These are phyloP conservation scores for Cichlasoma orientale DNA, from an alignment of 2,797 vertebrate species.

Conservation along the genomic window DNA sequence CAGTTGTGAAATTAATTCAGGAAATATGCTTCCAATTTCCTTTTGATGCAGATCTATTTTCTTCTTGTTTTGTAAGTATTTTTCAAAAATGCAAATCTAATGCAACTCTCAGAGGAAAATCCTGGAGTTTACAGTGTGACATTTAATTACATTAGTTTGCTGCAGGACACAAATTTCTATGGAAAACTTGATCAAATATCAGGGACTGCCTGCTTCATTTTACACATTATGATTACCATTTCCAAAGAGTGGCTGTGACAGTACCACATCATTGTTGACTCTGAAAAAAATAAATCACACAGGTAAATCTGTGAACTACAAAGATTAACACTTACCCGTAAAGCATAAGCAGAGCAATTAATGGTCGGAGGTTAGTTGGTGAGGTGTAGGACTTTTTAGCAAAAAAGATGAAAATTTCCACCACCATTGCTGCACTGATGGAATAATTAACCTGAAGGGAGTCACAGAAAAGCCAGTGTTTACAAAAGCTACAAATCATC, in stretches of 20 bases:
- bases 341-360: constrained; percentile 84
- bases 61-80: not conserved
- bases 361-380: constrained; percentile 84
- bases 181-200: not conserved
- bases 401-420: constrained; percentile 89
- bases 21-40: not conserved
- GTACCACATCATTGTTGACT: accelerated
- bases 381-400: constrained; percentile 93
- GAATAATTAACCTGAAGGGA: constrained; percentile 86
- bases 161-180: not conserved
- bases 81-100: not conserved
- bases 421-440: constrained; percentile 88
- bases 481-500: not conserved
- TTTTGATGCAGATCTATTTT: not conserved
- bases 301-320: not conserved
- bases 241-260: not conserved
- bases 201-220: not conserved
- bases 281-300: not conserved
- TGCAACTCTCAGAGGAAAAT: not conserved
- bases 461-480: not conserved
- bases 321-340: constrained; percentile 65
- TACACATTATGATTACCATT: not conserved
- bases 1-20: not conserved
- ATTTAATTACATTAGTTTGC: not conserved
- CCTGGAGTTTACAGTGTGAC: not conserved